These are phyloP conservation scores for Pteromalus puparum DNA, from an alignment of 1,140 invertebrate species.

Conservation along the genomic window DNA sequence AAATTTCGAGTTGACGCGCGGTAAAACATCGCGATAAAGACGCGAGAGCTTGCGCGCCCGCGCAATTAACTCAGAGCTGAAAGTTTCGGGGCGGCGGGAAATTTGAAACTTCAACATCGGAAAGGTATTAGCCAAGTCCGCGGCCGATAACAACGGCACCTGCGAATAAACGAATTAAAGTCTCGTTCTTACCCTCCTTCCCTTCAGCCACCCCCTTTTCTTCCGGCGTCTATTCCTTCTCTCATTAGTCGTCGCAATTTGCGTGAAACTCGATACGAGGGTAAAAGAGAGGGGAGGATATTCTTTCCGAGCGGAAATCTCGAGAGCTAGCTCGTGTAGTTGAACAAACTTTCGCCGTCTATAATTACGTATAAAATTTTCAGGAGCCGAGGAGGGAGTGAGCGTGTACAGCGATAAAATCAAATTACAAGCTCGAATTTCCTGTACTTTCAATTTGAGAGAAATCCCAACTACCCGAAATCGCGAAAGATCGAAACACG, in stretches of 20 bases:
- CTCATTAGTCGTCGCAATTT: conserved; percentile 49
- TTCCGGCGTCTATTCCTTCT: conserved; percentile 27
- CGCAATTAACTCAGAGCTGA: conserved; percentile 29
- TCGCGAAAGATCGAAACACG: neutral
- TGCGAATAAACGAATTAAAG: conserved; percentile 47
- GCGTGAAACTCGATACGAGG: conserved; percentile 25
- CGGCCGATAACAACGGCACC: conserved; percentile 27
- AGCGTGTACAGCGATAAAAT: conserved; percentile 33
- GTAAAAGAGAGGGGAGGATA: neutral
- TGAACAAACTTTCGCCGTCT: conserved; percentile 15
- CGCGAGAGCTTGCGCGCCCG: too few relatives aligned
- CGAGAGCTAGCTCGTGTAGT: neutral
- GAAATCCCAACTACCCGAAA: neutral
- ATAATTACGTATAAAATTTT: conserved; percentile 20
- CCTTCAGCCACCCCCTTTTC: neutral
- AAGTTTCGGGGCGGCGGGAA: conserved; percentile 22
- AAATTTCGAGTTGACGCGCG: conserved; percentile 21
- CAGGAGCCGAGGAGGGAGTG: too few relatives aligned
- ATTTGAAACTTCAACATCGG: conserved; percentile 34
- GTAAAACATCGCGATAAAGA: neutral
- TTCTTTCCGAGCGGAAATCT: conserved; percentile 28
- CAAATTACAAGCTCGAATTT: conserved; percentile 44
- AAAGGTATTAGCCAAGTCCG: conserved; percentile 39
- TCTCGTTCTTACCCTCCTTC: conserved; percentile 18
- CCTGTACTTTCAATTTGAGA: conserved; percentile 26